A percentile compares a stretch with the other conserved stretches of the same genome.
These are phyloP conservation scores for Eutolmus rufibarbis DNA, from an alignment of 2,888 invertebrate species.

Conservation along the genomic window DNA sequence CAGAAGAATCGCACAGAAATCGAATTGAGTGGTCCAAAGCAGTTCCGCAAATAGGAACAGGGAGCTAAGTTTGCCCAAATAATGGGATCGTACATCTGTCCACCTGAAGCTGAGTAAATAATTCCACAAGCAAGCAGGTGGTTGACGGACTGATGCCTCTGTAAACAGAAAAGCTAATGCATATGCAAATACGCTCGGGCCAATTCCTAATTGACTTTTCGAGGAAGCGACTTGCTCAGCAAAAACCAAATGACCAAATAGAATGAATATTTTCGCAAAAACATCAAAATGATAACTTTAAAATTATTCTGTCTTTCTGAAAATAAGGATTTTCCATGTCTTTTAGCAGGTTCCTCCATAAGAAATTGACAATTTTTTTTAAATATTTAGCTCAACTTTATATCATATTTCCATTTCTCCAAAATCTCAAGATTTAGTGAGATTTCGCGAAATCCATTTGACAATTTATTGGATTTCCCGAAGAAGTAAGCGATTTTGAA, in stretches of 20 bases:
- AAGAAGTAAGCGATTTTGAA: too few relatives aligned
- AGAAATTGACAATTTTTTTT: too few relatives aligned
- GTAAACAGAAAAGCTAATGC: constrained; percentile 16
- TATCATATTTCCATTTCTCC: too few relatives aligned
- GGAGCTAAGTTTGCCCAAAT: neutral
- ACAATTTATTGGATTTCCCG: too few relatives aligned
- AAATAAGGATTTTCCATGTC: neutral
- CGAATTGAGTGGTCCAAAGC: neutral
- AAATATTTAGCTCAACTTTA: too few relatives aligned
- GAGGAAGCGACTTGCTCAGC: neutral
- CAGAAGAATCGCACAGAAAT: neutral
- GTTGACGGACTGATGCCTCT: neutral
- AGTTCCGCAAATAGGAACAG: neutral
- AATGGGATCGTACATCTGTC: neutral
- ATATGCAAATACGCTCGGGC: constrained; percentile 9
- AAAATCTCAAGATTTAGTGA: too few relatives aligned
- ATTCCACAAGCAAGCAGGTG: neutral
- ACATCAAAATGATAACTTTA: neutral
- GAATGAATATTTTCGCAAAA: neutral
- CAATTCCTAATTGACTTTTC: constrained; percentile 40
- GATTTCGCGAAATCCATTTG: too few relatives aligned
- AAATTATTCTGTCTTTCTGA: neutral
- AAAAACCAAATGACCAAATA: neutral
- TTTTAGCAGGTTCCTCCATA: too few relatives aligned
- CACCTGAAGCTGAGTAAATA: neutral